Conservation (phyloP, 2,113 vertebrate genomes). For the Larimichthys polyactis region DNA sequence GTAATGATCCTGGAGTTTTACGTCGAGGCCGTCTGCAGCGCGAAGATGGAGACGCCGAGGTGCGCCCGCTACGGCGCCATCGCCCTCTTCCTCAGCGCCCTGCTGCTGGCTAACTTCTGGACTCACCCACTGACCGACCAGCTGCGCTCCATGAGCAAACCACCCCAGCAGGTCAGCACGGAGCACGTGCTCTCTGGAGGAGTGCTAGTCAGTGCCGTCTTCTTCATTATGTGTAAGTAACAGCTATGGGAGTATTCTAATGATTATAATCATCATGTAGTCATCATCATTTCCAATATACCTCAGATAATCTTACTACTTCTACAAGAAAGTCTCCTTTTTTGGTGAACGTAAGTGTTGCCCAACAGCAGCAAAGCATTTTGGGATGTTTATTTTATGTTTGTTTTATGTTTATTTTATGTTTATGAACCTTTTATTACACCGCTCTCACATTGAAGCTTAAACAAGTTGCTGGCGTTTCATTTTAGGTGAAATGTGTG, state of each 20-base stretch:
- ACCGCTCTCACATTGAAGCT: neutral
- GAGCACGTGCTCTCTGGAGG: constrained; percentile 98
- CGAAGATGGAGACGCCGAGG: constrained; percentile 92
- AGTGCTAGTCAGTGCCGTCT: constrained; percentile 95
- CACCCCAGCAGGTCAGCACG: constrained; percentile 87
- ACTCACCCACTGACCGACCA: constrained; percentile 95
- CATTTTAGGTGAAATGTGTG: neutral
- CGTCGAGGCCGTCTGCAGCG: constrained; percentile 92
- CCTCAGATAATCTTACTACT: neutral
- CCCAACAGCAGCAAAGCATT: neutral
- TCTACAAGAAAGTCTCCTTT: neutral
- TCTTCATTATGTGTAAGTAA: constrained; percentile 94
- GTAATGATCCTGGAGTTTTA: constrained; percentile 97
- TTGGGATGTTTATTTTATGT: neutral
- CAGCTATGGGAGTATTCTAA: neutral
- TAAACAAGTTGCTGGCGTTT: neutral
- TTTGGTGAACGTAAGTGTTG: neutral
- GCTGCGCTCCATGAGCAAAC: constrained; percentile 89
- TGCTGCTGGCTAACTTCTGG: constrained; percentile 97
- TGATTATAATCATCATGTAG: neutral
- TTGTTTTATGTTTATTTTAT: too few species aligned
- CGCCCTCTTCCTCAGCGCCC: constrained; percentile 88
- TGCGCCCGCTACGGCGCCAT: constrained; percentile 91
- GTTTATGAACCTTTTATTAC: neutral
- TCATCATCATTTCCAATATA: neutral